Evolutionary conservation across 2,113 vertebrate genomes (phyloP), one percentile per base, ranked within the genome.

Genomic region (Numida meleagris): DNA sequence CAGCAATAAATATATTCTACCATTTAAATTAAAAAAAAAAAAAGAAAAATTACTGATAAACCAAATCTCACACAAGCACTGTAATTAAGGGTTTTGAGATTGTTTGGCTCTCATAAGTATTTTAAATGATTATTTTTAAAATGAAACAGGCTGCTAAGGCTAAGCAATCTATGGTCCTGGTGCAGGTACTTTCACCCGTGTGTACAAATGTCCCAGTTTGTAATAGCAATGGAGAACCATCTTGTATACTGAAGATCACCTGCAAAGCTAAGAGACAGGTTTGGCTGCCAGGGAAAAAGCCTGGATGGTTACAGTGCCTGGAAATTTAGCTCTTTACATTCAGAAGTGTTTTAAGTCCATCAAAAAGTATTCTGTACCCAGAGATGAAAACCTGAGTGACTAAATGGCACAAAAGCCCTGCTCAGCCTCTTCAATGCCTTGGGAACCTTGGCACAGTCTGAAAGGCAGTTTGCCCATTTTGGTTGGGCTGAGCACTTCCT

Each of bases 261-360:
- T 82, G 51, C 62, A 81, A 40, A 73, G 36, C 81, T 79, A 24
- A 27, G 53, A 70, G 83, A 53, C 53, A 27, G 58, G 48, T 70
- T 84, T 80, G 79, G 40, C 76, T 93, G 72, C 68, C 88, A 88
- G 65, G 42, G 80, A 86, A 86, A 90, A 71, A 36, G 82, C 31
- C 80, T 93, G 92, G 80, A 81, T 72, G 57, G 58, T 78, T 79
- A 17, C 43, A 59, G 67, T 25, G 75, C 36, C 80, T 90, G 89
- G 82, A 92, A 89, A 82, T 79, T 90, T 93, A 73, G 40, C 53
- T 87, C 63, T 38, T 90, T 85, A 74, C 3, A 70, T 95, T 73
- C 86, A 70, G 81, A 82, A 87, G 23, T 33, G 31, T 65, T 90
- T 78, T 70, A 76, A 65, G 24, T 73, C 71, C 45, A 73, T 84